Evolutionary conservation across 2,113 vertebrate species (phyloP), one percentile per base, ranked within the genome.

Genomic region (Triplophysa dalaica): DNA sequence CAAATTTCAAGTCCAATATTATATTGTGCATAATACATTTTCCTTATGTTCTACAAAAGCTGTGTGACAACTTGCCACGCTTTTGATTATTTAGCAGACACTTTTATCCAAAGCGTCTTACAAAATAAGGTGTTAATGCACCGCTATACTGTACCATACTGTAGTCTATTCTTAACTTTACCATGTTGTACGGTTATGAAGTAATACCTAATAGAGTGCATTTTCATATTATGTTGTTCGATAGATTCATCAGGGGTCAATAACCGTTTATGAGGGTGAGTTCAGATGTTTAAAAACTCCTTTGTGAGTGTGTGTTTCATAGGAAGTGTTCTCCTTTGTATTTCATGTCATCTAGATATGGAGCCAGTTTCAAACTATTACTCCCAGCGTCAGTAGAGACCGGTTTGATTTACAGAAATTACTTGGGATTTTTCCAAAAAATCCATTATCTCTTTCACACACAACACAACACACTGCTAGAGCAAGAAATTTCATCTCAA

Each of bases 371-470:
- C 62, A 33, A 85, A 80, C 82, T 45, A 82, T 86, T 77, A 80
- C 72, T 77, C 64, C 52, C 26, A 60, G 70, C 50, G 22, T 54
- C 80, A 70, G 21, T 29, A 29, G 67, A 81, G 74, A 78, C 67
- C 62, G 14, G 76, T 54, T 78, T 82, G 83, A 81, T 84, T 85
- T 84, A 77, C 78, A 48, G 74, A 77, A 77, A 82, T 80, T 82
- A 78, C 80, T 82, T 87, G 86, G 73, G 52, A 38, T 81, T 81
- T 85, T 82, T 84, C 77, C 80, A 85, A 29, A 79, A 70, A 80
- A 77, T 66, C 82, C 75, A 85, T 87, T 84, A 84, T 80, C 68
- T 60, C 64, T 41, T 24, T n/a, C n/a, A 29, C 21, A n/a, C 66
- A 61, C 66, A 33, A 54, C 43, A 54, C 69, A 21, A 69, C 80